Percentiles rank a stretch among this genome's conserved stretches.
phyloP scores from a whole-genome alignment of 30 jellyfish, hydroid and myxozoan species.

The Morbakka virulenta region DNA sequence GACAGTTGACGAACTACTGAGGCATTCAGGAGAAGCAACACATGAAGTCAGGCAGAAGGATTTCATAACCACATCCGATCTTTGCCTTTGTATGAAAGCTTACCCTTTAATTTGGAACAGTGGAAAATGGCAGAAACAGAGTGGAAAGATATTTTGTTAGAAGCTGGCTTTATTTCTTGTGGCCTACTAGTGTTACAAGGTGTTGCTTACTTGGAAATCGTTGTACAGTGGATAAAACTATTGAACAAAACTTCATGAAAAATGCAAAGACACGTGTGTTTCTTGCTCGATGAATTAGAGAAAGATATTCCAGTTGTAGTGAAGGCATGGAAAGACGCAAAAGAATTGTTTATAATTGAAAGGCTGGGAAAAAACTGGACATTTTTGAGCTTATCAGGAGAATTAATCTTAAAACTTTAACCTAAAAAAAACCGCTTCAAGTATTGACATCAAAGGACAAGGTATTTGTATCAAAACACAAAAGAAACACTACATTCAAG shows the following conservation, averaged over 20 bases:
- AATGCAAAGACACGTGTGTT: conserved; percentile 20
- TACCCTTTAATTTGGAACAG: conserved; percentile 2
- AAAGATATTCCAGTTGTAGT: conserved; percentile 3
- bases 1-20: conserved; percentile 16
- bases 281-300: conserved; percentile 23
- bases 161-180: no score
- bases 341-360: conserved; percentile 10
- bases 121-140: no score
- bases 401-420: no score
- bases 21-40: conserved; percentile 13
- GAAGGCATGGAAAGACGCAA: conserved; percentile 25
- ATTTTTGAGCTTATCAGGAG: no score
- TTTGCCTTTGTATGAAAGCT: conserved; percentile 11
- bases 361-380: conserved; percentile 13
- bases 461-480: no score
- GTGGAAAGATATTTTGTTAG: no score
- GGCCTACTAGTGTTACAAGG: conserved; percentile 22
- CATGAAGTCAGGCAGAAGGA: conserved; percentile 19
- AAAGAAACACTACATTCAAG: no score
- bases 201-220: conserved; percentile 27
- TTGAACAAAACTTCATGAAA: conserved; percentile 25
- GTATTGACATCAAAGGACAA: no score
- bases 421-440: conserved; percentile 6
- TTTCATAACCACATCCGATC: conserved; percentile 16
- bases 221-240: conserved; percentile 40